Percentiles rank a stretch among this genome's conserved stretches.
phyloP scores from a whole-genome alignment of 1,140 invertebrate genomes.

The Platorchestia sp. region DNA sequence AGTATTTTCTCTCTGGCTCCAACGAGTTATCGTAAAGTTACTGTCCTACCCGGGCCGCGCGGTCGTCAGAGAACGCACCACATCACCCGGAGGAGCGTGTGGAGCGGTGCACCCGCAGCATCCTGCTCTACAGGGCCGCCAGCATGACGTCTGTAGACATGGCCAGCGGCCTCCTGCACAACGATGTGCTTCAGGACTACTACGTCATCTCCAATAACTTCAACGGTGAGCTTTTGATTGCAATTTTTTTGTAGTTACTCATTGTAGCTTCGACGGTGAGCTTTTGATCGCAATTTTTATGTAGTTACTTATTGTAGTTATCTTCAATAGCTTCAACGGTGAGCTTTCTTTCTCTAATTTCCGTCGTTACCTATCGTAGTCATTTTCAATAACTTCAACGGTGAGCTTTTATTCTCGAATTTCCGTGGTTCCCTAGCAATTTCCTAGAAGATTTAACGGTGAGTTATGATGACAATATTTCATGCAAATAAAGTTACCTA shows the following conservation, averaged over 20 bases:
- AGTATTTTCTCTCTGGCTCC: too few relatives aligned
- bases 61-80: too few relatives aligned
- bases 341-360: conserved; percentile 64
- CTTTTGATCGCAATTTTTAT: too few relatives aligned
- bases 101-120: conserved; percentile 12
- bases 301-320: too few relatives aligned
- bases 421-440: too few relatives aligned
- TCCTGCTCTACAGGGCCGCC: background rate
- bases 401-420: conserved; percentile 63
- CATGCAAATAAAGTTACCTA: too few relatives aligned
- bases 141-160: conserved; percentile 56
- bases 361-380: too few relatives aligned
- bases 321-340: conserved; percentile 66
- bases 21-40: too few relatives aligned
- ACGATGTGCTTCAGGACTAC: conserved; percentile 65
- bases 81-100: background rate
- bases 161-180: conserved; percentile 63
- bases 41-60: too few relatives aligned
- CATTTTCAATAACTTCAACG: conserved; percentile 65
- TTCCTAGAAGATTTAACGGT: too few relatives aligned
- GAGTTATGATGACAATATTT: too few relatives aligned
- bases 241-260: too few relatives aligned
- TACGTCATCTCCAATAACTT: conserved; percentile 66
- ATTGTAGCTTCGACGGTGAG: conserved; percentile 66
- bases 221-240: conserved; percentile 63